Conservation (phyloP, 1,140 invertebrate species). For the Plodia interpunctella region DNA sequence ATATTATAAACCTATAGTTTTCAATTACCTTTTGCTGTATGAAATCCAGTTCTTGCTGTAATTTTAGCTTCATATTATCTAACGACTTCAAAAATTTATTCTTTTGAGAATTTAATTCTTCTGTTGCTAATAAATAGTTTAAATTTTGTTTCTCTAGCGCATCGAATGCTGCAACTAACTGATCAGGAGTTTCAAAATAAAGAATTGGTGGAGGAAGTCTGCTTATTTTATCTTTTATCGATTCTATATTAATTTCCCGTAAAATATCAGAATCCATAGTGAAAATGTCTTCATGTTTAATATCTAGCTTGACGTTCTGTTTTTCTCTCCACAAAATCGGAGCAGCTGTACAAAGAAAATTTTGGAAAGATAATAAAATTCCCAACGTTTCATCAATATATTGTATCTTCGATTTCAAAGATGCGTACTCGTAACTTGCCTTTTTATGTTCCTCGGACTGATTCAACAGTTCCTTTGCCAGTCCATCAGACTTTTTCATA, state of each 20-base stretch:
- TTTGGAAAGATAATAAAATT: conserved; percentile 80
- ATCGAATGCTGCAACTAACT: conserved; percentile 77
- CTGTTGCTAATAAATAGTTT: conserved; percentile 80
- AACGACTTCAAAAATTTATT: conserved; percentile 58
- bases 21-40: conserved; percentile 60
- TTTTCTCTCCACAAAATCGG: conserved; percentile 76
- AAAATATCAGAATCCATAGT: conserved; percentile 51
- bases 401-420: conserved; percentile 78
- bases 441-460: conserved; percentile 74
- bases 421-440: conserved; percentile 67
- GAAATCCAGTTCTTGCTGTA: conserved; percentile 45
- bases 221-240: conserved; percentile 67
- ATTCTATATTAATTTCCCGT: conserved; percentile 36
- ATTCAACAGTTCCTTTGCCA: conserved; percentile 68
- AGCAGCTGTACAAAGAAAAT: conserved; percentile 79
- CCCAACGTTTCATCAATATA: conserved; percentile 80
- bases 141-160: conserved; percentile 81
- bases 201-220: conserved; percentile 67
- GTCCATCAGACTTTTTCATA: conserved; percentile 74
- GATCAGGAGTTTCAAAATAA: conserved; percentile 78
- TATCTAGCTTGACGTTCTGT: conserved; percentile 46
- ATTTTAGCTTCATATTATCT: conserved; percentile 35
- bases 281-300: conserved; percentile 41
- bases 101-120: conserved; percentile 77
- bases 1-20: too few species aligned